Conservation (phyloP, 2,113 vertebrate species). For the Atlantisia rogersi region DNA sequence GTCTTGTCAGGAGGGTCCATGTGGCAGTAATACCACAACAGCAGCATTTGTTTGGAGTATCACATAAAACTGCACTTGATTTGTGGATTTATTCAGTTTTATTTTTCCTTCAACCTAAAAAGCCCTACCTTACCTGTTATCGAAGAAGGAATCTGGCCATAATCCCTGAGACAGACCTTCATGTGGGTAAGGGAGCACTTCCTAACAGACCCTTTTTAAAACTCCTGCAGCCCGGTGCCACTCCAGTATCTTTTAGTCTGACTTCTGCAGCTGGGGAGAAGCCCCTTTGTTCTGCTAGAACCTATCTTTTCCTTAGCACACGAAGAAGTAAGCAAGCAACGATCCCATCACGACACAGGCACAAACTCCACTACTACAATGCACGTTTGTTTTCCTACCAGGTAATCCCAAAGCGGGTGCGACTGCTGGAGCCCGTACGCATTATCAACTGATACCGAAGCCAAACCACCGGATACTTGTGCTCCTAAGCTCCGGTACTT, state of each 20-base stretch:
- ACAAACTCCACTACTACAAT: not conserved
- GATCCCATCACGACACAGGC: accelerated
- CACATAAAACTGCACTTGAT: not conserved
- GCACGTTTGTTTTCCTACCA: not conserved
- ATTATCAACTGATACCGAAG: not conserved
- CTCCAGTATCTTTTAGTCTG: not conserved
- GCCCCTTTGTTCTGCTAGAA: not conserved
- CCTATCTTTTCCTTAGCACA: not conserved
- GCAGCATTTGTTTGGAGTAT: not conserved
- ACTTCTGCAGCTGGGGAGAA: not conserved
- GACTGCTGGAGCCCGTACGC: not conserved
- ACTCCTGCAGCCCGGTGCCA: not conserved
- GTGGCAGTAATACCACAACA: not conserved
- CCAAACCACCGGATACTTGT: too few relatives aligned
- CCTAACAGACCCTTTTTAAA: not conserved
- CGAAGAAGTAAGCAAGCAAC: not conserved
- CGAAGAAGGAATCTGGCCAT: not conserved
- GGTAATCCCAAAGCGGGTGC: not conserved
- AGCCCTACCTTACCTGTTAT: not conserved
- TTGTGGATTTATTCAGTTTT: not conserved
- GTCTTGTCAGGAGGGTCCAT: not conserved
- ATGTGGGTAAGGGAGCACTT: not conserved
- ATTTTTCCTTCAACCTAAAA: not conserved
- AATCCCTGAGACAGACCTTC: not conserved
- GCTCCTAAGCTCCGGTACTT: not conserved